Percentiles rank a stretch among this genome's conserved stretches.
phyloP scores from a whole-genome alignment of 2,797 vertebrate genomes.

The Myotis daubentonii region DNA sequence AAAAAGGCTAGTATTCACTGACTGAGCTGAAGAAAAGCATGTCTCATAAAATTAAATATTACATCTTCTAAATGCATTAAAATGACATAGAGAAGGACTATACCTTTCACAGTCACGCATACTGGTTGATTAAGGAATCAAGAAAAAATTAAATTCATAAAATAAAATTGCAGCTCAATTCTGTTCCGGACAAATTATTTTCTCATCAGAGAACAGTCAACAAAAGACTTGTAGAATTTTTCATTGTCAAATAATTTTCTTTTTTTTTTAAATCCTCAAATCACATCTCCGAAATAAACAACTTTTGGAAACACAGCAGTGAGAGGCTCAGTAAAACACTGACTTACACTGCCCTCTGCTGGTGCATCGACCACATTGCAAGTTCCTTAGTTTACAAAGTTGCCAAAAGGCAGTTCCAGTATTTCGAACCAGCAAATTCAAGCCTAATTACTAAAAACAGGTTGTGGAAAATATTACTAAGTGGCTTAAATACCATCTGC shows the following conservation, averaged over 20 bases:
- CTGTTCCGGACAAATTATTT: slow-evolving; percentile 13
- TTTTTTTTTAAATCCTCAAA: not conserved
- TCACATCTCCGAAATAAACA: not conserved
- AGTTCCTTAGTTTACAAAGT: slow-evolving; percentile 45
- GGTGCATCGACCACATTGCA: slow-evolving; percentile 29
- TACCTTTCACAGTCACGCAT: not conserved
- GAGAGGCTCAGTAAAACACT: slow-evolving; percentile 16
- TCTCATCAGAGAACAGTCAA: not conserved
- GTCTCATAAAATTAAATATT: not conserved
- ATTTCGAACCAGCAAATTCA: slow-evolving; percentile 53
- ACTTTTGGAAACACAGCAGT: not conserved
- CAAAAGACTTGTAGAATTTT: not conserved
- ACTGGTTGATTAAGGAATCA: not conserved
- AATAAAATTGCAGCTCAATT: not conserved
- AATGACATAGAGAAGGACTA: not conserved
- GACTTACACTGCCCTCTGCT: slow-evolving; percentile 87
- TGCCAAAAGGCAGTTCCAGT: slow-evolving; percentile 42
- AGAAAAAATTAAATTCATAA: not conserved
- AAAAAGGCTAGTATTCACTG: not conserved
- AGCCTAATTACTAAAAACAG: slow-evolving; percentile 69
- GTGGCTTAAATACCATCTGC: slow-evolving; percentile 62
- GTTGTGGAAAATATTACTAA: slow-evolving; percentile 70
- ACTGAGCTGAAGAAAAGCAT: not conserved
- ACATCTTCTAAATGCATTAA: not conserved
- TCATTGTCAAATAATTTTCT: not conserved